Base-by-base conservation (phyloP, 2,888 invertebrate genomes). In the Geotrupes spiniger region DNA sequence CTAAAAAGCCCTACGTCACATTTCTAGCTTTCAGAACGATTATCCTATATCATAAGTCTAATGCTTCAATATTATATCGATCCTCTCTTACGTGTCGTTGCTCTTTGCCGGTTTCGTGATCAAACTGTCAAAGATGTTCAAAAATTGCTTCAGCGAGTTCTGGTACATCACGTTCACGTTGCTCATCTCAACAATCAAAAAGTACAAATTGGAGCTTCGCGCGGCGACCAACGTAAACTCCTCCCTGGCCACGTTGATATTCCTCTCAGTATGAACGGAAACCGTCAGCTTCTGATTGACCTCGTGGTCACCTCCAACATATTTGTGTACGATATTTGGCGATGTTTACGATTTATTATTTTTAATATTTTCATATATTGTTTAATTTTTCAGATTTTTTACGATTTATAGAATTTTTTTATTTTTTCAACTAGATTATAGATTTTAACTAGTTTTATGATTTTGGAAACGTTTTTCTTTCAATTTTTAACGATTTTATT, bases 81-180 rank as follows among this genome's bases (percentile, higher is more conserved):
- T 93, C 46, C 97, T 79, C 68, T 95, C 95, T 57, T 83, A 83
- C 0, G 94, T 92, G 25, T 89, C 78, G 36, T 84, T 82, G 54
- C 85, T 93, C 71, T 92, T 94, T 4, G 84, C 81, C 0, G 95
- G 94, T 74, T 90, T 92, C 0, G 87, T 89, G 57, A 97, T 96
- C 0, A 96, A 94, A 63, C 85, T 87, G 69, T 97, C 95, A 68
- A 97, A 97, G 53, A 96, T 87, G 8, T 83, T 90, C 33, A 97
- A 75, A 74, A 97, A 97, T 70, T 97, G 96, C 65, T 92, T 92
- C 40, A 97, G 75, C 0, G 96, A 93, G 61, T 95, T 96, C 72
- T 97, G 97, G 68, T 97, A 97, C 96, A 97, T 97, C 5, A 86
- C 82, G 67, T 95, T 96, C 0, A 97, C 95, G 66, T 92, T 88